Conservation (phyloP, 2,113 vertebrate genomes). For the Hippocampus zosterae region DNA sequence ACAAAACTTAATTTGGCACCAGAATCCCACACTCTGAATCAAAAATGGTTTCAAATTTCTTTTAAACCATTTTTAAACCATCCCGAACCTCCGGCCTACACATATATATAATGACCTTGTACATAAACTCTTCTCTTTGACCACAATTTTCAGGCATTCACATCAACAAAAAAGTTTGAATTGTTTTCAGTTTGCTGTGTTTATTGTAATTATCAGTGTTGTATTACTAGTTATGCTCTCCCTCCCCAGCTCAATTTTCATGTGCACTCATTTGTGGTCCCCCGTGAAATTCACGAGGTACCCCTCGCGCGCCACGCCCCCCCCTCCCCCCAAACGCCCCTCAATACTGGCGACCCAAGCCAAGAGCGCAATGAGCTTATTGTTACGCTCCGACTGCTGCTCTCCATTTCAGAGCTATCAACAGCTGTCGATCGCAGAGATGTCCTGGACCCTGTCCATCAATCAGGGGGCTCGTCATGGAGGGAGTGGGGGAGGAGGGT, state of each 20-base stretch:
- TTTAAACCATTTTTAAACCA: too few relatives aligned
- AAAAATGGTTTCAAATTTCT: background rate
- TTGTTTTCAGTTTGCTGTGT: background rate
- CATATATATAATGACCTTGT: background rate
- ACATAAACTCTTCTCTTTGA: background rate
- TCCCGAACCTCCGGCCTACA: background rate
- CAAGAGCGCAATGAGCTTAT: conserved; percentile 76
- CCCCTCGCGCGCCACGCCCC: conserved; percentile 18
- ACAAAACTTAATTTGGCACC: background rate
- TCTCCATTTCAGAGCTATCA: conserved; percentile 78
- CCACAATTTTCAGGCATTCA: background rate
- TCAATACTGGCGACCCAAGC: conserved; percentile 67
- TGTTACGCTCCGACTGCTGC: conserved; percentile 77
- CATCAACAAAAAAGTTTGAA: background rate
- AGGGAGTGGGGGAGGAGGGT: conserved; percentile 21
- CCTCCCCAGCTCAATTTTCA: conserved; percentile 51
- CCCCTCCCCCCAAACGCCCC: conserved; percentile 40
- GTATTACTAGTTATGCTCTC: conserved; percentile 40
- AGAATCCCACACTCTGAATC: background rate
- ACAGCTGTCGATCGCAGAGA: conserved; percentile 79
- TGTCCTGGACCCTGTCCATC: conserved; percentile 78
- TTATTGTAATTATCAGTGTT: conserved; percentile 50
- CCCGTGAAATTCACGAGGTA: conserved; percentile 75
- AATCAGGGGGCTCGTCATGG: conserved; percentile 71
- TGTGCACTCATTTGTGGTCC: conserved; percentile 66